Percentiles rank a stretch among this genome's conserved stretches.
phyloP scores from a whole-genome alignment of 1,140 invertebrate species.

The Diorhabda carinulata region DNA sequence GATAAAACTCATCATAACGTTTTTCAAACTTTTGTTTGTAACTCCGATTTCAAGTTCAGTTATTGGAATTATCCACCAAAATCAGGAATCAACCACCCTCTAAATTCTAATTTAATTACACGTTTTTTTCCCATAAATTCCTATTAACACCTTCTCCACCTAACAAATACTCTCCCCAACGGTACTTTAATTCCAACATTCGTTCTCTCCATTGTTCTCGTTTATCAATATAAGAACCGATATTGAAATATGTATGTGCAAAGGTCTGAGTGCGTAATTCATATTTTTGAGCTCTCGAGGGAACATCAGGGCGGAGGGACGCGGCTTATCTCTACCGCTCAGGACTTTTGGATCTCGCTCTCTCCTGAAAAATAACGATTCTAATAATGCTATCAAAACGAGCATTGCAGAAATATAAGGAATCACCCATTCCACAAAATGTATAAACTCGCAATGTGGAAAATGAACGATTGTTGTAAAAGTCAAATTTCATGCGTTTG shows the following conservation, averaged over 20 bases:
- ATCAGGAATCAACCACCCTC: neutral
- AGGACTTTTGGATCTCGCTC: conserved; percentile 19
- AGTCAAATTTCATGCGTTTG: neutral
- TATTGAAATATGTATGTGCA: conserved; percentile 20
- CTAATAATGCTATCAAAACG: conserved; percentile 33
- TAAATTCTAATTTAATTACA: conserved; percentile 3
- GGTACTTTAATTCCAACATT: neutral
- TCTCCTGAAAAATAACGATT: conserved; percentile 32
- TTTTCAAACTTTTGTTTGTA: too few relatives aligned
- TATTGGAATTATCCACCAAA: neutral
- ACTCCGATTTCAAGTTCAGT: too few relatives aligned
- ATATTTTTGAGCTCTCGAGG: conserved; percentile 13
- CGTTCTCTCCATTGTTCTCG: neutral
- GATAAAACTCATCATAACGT: too few relatives aligned
- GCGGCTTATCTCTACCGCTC: conserved; percentile 28
- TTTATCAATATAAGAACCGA: conserved; percentile 9
- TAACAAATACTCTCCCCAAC: neutral
- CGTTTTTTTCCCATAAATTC: neutral
- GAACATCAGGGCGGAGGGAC: conserved; percentile 10
- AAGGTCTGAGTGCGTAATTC: conserved; percentile 18
- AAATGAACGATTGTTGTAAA: conserved; percentile 16
- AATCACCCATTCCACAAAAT: conserved; percentile 16
- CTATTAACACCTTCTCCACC: neutral
- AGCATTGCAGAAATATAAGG: conserved; percentile 13
- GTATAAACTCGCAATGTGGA: conserved; percentile 29